A percentile compares a stretch with the other conserved stretches of the same genome.
These are phyloP conservation scores for Nycticebus coucang DNA, from an alignment of 2,113 vertebrate genomes.

Conservation along the genomic window DNA sequence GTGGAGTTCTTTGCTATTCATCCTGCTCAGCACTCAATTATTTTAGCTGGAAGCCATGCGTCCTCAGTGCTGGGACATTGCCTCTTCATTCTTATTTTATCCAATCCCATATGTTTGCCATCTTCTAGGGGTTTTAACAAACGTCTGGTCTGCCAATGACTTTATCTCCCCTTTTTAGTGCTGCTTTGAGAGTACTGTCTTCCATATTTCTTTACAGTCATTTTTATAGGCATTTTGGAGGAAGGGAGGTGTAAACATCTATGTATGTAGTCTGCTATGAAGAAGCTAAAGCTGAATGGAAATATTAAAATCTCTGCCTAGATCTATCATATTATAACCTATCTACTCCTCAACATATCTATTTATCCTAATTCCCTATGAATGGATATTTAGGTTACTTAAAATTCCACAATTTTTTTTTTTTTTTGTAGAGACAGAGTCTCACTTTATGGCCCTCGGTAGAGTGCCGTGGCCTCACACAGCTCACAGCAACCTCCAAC, in stretches of 20 bases:
- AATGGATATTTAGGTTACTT: not conserved
- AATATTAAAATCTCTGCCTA: not conserved
- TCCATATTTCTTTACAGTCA: not conserved
- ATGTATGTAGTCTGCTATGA: not conserved
- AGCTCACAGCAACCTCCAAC: no score
- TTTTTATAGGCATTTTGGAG: slow-evolving; percentile 36
- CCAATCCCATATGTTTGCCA: not conserved
- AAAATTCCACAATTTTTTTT: not conserved
- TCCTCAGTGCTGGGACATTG: not conserved
- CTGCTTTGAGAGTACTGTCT: not conserved
- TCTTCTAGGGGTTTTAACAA: not conserved
- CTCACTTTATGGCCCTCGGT: no score
- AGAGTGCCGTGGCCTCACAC: no score
- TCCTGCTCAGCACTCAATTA: not conserved
- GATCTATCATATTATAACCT: not conserved
- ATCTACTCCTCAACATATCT: not conserved
- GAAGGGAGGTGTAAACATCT: not conserved
- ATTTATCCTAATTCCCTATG: not conserved
- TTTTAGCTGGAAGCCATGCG: not conserved
- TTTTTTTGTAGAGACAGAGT: no score
- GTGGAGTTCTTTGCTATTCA: not conserved
- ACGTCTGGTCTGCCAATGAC: not conserved
- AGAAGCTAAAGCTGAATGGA: not conserved
- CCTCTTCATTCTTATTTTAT: not conserved
- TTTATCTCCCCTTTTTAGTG: not conserved